These are phyloP conservation scores for Abramis brama DNA, from an alignment of 2,113 vertebrate species.

Conservation along the genomic window DNA sequence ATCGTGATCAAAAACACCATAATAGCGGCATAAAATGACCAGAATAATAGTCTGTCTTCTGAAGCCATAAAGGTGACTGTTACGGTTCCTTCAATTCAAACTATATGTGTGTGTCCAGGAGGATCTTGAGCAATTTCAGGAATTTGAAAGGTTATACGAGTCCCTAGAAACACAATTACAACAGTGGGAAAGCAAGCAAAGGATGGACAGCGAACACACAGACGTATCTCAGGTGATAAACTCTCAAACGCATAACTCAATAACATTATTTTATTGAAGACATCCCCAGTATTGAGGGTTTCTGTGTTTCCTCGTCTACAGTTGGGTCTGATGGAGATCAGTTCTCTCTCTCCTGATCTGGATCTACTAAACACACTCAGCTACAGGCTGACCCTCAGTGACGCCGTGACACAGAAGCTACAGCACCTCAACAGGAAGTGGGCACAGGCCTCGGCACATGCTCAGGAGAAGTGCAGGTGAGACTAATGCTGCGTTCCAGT, in stretches of 20 bases:
- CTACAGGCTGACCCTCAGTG: slow-evolving; percentile 77
- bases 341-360: slow-evolving; percentile 79
- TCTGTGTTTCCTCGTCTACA: slow-evolving; percentile 58
- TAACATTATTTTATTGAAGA: background rate
- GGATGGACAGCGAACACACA: slow-evolving; percentile 57
- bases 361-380: slow-evolving; percentile 87
- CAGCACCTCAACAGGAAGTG: slow-evolving; percentile 82
- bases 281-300: background rate
- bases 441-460: slow-evolving; percentile 73
- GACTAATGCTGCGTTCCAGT: too few relatives aligned
- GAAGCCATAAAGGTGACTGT: too few relatives aligned
- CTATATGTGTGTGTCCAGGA: slow-evolving; percentile 59
- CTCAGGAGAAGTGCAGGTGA: slow-evolving; percentile 86
- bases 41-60: background rate
- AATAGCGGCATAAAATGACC: background rate
- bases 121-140: slow-evolving; percentile 74
- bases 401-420: slow-evolving; percentile 74
- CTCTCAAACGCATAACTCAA: background rate
- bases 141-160: slow-evolving; percentile 75
- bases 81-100: background rate
- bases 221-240: slow-evolving; percentile 61
- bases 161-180: slow-evolving; percentile 77
- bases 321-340: slow-evolving; percentile 77
- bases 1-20: background rate
- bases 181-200: slow-evolving; percentile 73